phyloP scores from a whole-genome alignment of 2,888 invertebrate species.

The Sarcophaga caerulescens region DNA sequence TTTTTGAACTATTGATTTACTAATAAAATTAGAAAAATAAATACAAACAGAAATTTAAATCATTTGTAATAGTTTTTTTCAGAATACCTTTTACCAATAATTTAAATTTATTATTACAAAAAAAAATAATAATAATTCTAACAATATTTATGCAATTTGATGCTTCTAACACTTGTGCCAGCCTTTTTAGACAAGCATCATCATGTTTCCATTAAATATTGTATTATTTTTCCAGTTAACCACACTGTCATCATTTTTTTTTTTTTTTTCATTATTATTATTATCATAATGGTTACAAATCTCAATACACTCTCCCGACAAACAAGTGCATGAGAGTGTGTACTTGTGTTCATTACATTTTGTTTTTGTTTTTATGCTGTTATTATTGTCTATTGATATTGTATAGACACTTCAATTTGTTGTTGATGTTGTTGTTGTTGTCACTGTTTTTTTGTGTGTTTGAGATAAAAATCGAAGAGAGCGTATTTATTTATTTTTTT shows the following conservation, averaged over 20 bases:
- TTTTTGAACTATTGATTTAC: too few species aligned
- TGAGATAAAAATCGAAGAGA: not conserved
- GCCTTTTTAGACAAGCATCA: too few species aligned
- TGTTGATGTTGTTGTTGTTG: not conserved
- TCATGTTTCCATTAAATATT: not conserved
- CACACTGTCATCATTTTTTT: not conserved
- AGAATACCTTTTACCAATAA: not conserved
- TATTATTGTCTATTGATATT: conserved; percentile 31
- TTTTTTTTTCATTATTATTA: not conserved
- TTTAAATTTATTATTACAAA: too few species aligned
- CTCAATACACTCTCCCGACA: not conserved
- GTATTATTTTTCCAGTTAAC: not conserved
- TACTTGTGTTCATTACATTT: not conserved
- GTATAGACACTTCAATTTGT: conserved; percentile 26
- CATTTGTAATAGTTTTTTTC: not conserved
- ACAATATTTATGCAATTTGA: not conserved
- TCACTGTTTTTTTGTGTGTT: not conserved
- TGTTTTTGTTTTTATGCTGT: conserved; percentile 15
- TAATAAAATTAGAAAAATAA: not conserved
- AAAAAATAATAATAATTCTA: not conserved
- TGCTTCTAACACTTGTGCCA: not conserved
- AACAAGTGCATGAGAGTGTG: not conserved
- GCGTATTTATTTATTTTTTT: too few species aligned
- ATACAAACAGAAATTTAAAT: not conserved
- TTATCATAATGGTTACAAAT: too few species aligned